Base-by-base conservation (phyloP, 2,113 vertebrate genomes). In the Eublepharis macularius region DNA sequence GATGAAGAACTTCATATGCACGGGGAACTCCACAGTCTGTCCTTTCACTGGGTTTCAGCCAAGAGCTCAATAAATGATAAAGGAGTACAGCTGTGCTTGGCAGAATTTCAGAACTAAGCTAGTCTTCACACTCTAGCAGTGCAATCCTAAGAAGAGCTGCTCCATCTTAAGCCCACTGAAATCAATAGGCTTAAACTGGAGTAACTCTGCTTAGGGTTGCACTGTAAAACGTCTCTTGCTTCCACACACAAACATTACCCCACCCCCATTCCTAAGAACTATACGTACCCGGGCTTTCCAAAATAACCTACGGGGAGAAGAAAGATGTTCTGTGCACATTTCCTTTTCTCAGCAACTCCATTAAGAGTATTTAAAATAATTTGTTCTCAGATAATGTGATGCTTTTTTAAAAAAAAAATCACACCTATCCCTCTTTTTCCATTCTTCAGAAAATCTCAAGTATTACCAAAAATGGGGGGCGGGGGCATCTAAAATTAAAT, bases 31-130 rank as follows among this genome's bases (percentile, higher is more conserved):
- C 14, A 21, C 8, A 73, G 19, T 39, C 36, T 0, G 16, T 0
- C 34, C 36, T 63, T 66, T 63, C 12, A 60, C 12, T 16, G 7
- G 8, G 69, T 74, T 16, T 43, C 0, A 76, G 11, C 26, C 9
- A 49, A 6, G 51, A 26, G 76, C 83, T 63, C 11, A 69, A 6
- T 1, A 65, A 0, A 24, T 14, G 0, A 0, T 41, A 0, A 6
- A 63, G 9, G 13, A 72, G 3, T 12, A 49, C 26, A 21, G 5
- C 2, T 45, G 70, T 41, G 43, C 12, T 11, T 17, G 24, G 12
- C 1, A 36, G 13, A 32, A 26, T 45, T 36, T 32, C 32, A 69
- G 57, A 76, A 63, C 16, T 21, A 78, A 54, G 19, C 36, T 9
- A 16, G 4, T 11, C 66, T 65, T 45, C 54, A 49, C 13, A 17